Conservation (phyloP, 2,797 vertebrate species). For the Cyclura pinguis region DNA sequence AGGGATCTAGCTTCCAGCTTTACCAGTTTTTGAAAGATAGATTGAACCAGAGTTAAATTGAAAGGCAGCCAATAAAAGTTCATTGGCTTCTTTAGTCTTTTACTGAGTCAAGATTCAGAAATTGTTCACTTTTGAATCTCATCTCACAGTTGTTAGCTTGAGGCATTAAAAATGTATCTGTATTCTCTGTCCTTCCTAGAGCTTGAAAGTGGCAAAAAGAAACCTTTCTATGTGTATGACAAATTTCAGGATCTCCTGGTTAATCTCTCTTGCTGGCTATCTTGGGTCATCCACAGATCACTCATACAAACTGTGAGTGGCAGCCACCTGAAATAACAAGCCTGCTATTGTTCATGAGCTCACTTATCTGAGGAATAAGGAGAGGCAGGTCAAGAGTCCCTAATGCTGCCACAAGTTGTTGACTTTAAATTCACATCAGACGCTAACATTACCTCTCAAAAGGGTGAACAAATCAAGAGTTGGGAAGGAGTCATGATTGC, state of each 20-base stretch:
- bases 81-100: too few relatives aligned
- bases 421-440: neutral
- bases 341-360: neutral
- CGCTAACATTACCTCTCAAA: neutral
- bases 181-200: neutral
- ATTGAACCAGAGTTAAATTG: neutral
- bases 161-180: neutral
- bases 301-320: neutral
- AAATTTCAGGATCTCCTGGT: neutral
- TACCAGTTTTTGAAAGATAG: neutral
- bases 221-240: neutral
- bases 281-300: neutral
- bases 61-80: neutral
- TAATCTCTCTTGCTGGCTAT: neutral
- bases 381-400: neutral
- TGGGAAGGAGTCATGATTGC: neutral
- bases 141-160: neutral
- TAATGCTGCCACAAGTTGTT: neutral
- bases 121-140: neutral
- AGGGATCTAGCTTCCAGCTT: neutral
- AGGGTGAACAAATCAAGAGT: neutral
- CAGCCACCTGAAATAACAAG: neutral
- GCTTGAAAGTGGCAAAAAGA: neutral
- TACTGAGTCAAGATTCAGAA: slow-evolving; percentile 2
- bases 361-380: neutral